Evolutionary conservation across 1,140 invertebrate species (phyloP).

Genomic region (Acromyrmex charruanus): DNA sequence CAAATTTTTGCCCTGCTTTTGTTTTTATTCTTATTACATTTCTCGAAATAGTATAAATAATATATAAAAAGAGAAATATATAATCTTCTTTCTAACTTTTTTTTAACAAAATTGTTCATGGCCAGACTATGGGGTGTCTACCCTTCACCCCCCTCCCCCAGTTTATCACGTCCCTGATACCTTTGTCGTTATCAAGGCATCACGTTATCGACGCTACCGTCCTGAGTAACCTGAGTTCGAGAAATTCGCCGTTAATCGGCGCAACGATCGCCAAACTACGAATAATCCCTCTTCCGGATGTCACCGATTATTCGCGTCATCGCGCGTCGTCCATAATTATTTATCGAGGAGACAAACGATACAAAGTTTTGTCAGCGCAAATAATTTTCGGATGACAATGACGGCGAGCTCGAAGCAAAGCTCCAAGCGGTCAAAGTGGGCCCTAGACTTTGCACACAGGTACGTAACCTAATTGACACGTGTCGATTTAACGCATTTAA

Average conservation of each 20-base stretch:
- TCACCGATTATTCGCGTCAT: conserved; percentile 22
- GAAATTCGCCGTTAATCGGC: neutral
- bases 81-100: no score
- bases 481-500: neutral
- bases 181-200: neutral
- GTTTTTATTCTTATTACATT: no score
- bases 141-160: neutral
- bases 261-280: neutral
- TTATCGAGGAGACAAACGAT: neutral
- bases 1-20: no score
- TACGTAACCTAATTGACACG: conserved; percentile 72
- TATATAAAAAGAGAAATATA: no score
- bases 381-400: conserved; percentile 37
- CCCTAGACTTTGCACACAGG: conserved; percentile 86
- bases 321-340: neutral
- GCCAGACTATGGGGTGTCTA: no score
- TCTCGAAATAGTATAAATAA: no score
- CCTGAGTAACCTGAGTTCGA: neutral
- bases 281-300: neutral
- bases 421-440: conserved; percentile 85
- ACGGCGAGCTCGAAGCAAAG: conserved; percentile 78
- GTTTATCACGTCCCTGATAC: neutral
- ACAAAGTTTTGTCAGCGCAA: neutral
- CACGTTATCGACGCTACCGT: neutral
- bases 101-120: no score